Evolutionary conservation across 1,140 invertebrate species (phyloP), one percentile per base, ranked within the genome.

Genomic region (Eupeodes corollae): DNA sequence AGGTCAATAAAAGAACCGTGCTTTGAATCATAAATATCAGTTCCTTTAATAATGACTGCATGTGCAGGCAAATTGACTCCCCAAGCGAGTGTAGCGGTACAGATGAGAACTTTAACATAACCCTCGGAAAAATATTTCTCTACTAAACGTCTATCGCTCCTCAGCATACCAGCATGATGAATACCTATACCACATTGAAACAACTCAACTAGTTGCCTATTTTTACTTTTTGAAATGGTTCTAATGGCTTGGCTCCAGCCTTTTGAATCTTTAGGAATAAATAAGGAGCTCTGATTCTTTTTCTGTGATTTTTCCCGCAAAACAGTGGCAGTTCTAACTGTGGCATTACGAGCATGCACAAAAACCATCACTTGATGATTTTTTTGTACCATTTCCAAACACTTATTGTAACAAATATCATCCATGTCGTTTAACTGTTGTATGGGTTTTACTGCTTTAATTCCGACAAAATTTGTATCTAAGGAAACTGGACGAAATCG

Each of bases 361-460:
- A 99, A 99, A 0, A 99, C 90, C 91, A 99, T 97, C 0, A 97
- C 92, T 74, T 99, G 95, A 68, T 98, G 86, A 1, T 89, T 91
- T 57, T 88, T 80, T 54, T 80, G 77, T 1, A 98, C 82, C 76
- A 91, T 87, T 12, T 89, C 79, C 0, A 83, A 55, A 6, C 92
- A 87, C 76, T 98, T 92, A 16, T 97, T 86, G 70, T 96, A 98
- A 67, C 92, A 96, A 53, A 93, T 79, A 42, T 81, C 75, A 69
- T 99, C 93, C 87, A 98, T 96, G 59, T 88, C 82, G 52, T 78
- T 74, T 54, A 86, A 73, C 67, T 88, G 84, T 68, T 90, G 80
- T 44, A 87, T 58, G 50, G 83, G 77, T 67, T 86, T 84, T 5
- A 75, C 65, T 8, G 78, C 75, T 68, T 97, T 98, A 1, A 97